Conservation (phyloP, 2,113 vertebrate genomes). For the Pluvialis apricaria region DNA sequence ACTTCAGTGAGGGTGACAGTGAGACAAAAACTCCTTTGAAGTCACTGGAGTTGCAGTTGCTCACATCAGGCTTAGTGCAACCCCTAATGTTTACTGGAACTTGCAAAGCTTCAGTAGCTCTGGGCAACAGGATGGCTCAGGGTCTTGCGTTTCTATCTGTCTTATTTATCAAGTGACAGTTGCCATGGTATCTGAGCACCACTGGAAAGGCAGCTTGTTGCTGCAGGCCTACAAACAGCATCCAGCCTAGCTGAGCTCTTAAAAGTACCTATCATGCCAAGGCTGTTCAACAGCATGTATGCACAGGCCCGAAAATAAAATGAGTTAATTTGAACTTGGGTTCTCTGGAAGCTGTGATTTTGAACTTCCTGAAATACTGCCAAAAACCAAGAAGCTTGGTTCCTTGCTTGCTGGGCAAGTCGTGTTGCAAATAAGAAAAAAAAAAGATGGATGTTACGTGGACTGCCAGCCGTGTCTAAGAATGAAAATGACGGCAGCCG, state of each 20-base stretch:
- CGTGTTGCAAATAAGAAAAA: background rate
- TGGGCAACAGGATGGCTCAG: background rate
- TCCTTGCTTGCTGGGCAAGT: background rate
- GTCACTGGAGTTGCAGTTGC: background rate
- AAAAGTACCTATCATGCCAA: background rate
- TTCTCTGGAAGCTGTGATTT: background rate
- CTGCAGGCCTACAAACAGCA: background rate
- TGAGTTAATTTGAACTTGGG: background rate
- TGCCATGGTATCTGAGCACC: constrained; percentile 22
- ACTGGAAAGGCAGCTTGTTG: background rate
- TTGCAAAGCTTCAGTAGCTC: background rate
- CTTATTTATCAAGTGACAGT: constrained; percentile 13
- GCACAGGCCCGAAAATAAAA: background rate
- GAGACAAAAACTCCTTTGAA: background rate
- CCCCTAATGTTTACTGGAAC: background rate
- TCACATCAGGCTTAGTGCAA: background rate
- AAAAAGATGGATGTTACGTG: background rate
- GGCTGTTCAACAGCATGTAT: background rate
- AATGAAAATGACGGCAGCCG: background rate
- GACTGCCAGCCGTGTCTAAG: background rate
- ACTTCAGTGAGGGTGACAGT: background rate
- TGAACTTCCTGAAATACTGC: background rate
- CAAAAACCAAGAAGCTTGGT: fast-evolving
- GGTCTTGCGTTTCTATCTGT: background rate
- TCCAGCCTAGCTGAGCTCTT: background rate